phyloP scores from a whole-genome alignment of 2,113 vertebrate species.

The Alces alces region DNA sequence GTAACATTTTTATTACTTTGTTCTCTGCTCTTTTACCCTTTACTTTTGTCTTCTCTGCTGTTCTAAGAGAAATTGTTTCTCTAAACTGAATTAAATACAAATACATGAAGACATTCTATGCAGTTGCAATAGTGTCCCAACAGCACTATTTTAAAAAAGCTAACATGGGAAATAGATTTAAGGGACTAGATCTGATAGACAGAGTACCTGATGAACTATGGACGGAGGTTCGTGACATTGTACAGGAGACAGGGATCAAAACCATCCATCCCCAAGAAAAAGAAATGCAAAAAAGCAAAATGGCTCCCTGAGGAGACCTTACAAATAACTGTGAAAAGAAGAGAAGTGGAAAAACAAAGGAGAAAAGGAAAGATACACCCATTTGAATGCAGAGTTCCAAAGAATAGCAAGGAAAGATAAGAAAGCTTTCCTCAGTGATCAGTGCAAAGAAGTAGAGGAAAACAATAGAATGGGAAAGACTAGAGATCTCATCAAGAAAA shows the following conservation, averaged over 20 bases:
- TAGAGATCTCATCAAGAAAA: neutral
- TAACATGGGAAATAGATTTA: neutral
- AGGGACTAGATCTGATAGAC: neutral
- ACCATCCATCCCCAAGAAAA: neutral
- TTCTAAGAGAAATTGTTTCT: neutral
- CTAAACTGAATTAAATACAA: neutral
- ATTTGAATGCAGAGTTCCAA: neutral
- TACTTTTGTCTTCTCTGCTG: neutral
- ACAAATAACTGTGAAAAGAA: neutral
- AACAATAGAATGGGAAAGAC: neutral
- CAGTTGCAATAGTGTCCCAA: neutral
- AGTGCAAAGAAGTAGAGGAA: neutral
- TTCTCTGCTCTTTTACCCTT: neutral
- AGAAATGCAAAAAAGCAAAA: neutral
- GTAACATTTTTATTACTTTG: neutral
- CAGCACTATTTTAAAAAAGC: neutral
- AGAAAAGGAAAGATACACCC: neutral
- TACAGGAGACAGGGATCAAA: neutral
- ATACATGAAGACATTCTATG: neutral
- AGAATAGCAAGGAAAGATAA: neutral
- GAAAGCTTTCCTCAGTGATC: neutral
- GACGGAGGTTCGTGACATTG: neutral
- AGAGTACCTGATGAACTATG: neutral
- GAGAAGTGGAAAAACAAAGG: neutral
- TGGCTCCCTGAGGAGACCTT: neutral